Conservation (phyloP, 2,888 invertebrate species). For the Philereme vetulata region DNA sequence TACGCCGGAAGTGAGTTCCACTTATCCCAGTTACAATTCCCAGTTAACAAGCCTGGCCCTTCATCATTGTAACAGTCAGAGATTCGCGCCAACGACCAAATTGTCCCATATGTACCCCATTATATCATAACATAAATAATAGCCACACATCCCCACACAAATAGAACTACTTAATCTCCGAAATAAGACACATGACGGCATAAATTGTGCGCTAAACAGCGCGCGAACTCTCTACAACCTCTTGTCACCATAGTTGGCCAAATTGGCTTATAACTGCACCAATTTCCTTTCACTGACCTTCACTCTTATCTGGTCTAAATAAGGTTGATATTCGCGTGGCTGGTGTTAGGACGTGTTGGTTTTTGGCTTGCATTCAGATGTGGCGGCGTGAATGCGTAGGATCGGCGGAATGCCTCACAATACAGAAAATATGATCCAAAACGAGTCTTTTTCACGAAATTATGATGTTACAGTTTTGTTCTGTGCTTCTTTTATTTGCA, state of each 20-base stretch:
- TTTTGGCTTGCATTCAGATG: conserved; percentile 33
- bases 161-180: conserved; percentile 51
- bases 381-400: conserved; percentile 28
- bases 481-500: no score
- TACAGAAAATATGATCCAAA: conserved; percentile 28
- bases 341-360: conserved; percentile 6
- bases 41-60: conserved; percentile 4
- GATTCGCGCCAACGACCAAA: conserved; percentile 29
- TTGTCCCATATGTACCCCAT: conserved; percentile 32
- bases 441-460: conserved; percentile 16
- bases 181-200: conserved; percentile 55
- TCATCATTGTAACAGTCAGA: conserved; percentile 12
- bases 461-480: conserved; percentile 14
- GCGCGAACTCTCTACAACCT: conserved; percentile 50
- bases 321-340: conserved; percentile 26
- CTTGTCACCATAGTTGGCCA: conserved; percentile 56
- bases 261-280: conserved; percentile 52
- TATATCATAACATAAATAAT: conserved; percentile 48
- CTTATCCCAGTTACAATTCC: no score
- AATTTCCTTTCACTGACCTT: conserved; percentile 7
- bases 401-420: conserved; percentile 25
- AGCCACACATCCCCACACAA: conserved; percentile 44
- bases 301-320: conserved; percentile 9
- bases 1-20: no score
- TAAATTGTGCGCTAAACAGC: conserved; percentile 51